A percentile compares a stretch with the other conserved stretches of the same genome.
Conservation (phyloP, 2,113 vertebrate genomes). For the cattle (Bos taurus) region ARS-UCD2.0 NC_037330.1:44868501-44869000, state of each 20-base stretch:
- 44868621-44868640: rapidly evolving
- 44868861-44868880: not conserved
- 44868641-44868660: not conserved
- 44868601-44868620: not conserved
- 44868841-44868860: not conserved
- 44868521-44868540: not conserved
- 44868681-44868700: rapidly evolving
- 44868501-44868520: not conserved
- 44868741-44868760: not conserved
- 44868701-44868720: not conserved
- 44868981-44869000: not conserved
- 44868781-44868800: not conserved
- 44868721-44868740: not conserved
- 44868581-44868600: not conserved
- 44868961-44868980: not conserved
- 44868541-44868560: rapidly evolving
- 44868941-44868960: not conserved
- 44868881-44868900: not conserved
- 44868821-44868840: not conserved
- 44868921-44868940: not conserved
- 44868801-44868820: not conserved
- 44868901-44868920: not conserved
- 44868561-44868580: not conserved
- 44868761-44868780: not conserved
- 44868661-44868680: not conserved